Percentiles rank a stretch among this genome's conserved stretches.
Evolutionary conservation across 2,113 vertebrate genomes (phyloP).

Genomic region (Pedionomus torquatus): DNA sequence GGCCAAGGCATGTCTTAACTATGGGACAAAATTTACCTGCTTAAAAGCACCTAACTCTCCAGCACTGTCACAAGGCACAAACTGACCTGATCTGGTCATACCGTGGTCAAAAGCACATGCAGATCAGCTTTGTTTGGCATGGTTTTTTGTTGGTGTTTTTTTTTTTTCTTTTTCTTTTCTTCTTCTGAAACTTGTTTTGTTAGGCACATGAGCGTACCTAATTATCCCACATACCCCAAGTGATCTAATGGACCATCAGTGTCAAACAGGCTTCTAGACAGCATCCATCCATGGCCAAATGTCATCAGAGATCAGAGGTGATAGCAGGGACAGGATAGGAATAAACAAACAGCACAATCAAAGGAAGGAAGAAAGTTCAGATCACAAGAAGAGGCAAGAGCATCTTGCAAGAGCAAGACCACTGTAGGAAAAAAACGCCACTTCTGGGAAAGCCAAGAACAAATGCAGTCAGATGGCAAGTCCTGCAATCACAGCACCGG

Average conservation of each 20-base stretch:
- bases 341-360: not conserved
- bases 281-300: not conserved
- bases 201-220: not conserved
- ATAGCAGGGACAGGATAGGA: not conserved
- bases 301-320: not conserved
- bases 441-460: not conserved
- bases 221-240: not conserved
- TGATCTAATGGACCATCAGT: not conserved
- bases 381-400: not conserved
- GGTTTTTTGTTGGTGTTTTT: not conserved
- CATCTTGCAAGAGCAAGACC: not conserved
- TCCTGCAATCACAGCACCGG: not conserved
- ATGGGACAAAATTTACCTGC: not conserved
- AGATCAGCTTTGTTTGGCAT: not conserved
- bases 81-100: too few relatives aligned
- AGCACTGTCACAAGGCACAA: not conserved
- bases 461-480: not conserved
- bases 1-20: not conserved
- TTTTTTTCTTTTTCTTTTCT: not conserved
- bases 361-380: not conserved
- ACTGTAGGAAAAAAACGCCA: not conserved
- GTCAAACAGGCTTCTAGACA: not conserved
- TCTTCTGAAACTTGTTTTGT: not conserved
- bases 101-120: not conserved
- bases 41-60: not conserved